Evolutionary conservation across 2,888 invertebrate species (phyloP).

Genomic region (Hydroisotoma schaefferi): DNA sequence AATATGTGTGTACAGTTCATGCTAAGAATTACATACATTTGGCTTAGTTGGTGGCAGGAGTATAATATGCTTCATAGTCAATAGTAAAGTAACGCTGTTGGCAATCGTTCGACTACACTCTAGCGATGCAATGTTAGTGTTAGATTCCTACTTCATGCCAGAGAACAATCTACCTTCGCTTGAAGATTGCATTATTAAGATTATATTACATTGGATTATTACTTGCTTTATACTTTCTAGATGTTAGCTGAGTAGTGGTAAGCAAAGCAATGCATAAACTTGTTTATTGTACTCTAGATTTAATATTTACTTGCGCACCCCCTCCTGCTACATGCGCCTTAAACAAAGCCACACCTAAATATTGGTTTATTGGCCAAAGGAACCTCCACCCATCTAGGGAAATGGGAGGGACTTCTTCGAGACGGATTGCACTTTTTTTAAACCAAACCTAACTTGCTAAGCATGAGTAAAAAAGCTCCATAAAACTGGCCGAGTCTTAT

Average conservation of each 20-base stretch:
- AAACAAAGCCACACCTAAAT: conserved; percentile 48
- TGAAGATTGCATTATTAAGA: too few relatives aligned
- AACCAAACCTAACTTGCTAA: neutral
- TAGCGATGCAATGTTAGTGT: too few relatives aligned
- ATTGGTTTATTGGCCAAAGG: conserved; percentile 47
- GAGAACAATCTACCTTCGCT: too few relatives aligned
- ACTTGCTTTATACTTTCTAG: too few relatives aligned
- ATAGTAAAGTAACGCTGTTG: too few relatives aligned
- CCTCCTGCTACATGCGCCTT: conserved; percentile 43
- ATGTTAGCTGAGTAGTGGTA: neutral
- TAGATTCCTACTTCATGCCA: too few relatives aligned
- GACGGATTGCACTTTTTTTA: neutral
- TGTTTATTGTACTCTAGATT: conserved; percentile 13
- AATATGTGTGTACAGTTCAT: conserved; percentile 9
- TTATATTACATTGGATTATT: too few relatives aligned
- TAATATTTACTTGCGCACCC: conserved; percentile 19
- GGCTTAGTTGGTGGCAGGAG: too few relatives aligned
- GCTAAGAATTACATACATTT: too few relatives aligned
- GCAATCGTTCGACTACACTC: too few relatives aligned
- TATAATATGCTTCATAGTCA: too few relatives aligned
- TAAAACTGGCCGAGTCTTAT: neutral
- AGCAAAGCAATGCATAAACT: neutral
- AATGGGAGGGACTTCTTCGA: conserved; percentile 37
- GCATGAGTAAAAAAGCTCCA: neutral
- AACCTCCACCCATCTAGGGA: conserved; percentile 45